A percentile compares a stretch with the other conserved stretches of the same genome.
These are phyloP conservation scores for Macrophya annulata DNA, from an alignment of 2,888 invertebrate genomes.

Conservation along the genomic window DNA sequence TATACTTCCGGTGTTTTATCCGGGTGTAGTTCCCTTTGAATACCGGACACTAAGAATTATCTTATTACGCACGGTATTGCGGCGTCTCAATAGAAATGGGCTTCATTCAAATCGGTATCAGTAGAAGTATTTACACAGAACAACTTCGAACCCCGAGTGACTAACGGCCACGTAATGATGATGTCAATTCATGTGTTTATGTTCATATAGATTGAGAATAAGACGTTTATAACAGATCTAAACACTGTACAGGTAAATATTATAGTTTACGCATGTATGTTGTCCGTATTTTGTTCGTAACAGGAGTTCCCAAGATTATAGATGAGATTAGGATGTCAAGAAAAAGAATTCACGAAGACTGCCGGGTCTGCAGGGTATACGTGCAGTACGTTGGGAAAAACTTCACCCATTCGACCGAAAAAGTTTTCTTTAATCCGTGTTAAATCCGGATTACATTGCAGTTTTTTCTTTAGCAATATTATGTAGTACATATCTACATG, in stretches of 20 bases:
- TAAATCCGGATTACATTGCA: not conserved
- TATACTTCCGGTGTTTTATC: not conserved
- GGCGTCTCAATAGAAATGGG: not conserved
- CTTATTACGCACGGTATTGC: too few relatives aligned
- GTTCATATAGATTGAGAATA: not conserved
- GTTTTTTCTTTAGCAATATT: not conserved
- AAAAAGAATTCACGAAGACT: too few relatives aligned
- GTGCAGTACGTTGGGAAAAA: not conserved
- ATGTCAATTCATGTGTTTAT: constrained; percentile 1
- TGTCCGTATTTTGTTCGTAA: not conserved
- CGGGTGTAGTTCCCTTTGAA: not conserved
- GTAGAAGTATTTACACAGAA: not conserved
- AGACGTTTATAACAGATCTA: not conserved
- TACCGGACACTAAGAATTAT: not conserved
- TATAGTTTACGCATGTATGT: not conserved
- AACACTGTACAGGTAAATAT: not conserved
- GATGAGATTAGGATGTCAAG: too few relatives aligned
- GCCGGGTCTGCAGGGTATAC: too few relatives aligned
- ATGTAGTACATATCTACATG: not conserved
- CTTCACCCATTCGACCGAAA: not conserved
- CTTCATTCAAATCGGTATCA: not conserved
- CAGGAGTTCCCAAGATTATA: too few relatives aligned
- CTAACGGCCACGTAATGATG: not conserved
- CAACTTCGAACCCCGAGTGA: not conserved
- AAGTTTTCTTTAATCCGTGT: not conserved